Evolutionary conservation across 1,140 invertebrate genomes (phyloP).

Genomic region (Leguminivora glycinivorella): DNA sequence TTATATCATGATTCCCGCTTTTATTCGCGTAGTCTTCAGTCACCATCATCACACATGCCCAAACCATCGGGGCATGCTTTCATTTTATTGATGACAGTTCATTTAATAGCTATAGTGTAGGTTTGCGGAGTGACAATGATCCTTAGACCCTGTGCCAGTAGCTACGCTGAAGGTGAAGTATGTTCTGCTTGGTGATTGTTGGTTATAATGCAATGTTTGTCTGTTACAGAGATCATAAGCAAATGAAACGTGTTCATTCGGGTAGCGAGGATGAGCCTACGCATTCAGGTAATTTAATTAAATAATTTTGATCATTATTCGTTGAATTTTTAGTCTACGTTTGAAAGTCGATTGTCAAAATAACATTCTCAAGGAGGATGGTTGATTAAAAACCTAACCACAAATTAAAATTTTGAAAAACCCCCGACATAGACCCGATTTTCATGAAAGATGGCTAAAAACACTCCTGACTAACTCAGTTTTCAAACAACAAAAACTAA

Average conservation of each 20-base stretch:
- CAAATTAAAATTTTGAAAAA: no score
- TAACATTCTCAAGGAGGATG: no score
- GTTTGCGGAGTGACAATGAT: neutral
- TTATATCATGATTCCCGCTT: slow-evolving; percentile 18
- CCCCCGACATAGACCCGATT: no score
- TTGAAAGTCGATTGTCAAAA: no score
- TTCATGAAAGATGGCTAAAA: no score
- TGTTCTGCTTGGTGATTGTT: slow-evolving; percentile 28
- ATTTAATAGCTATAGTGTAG: slow-evolving; percentile 19
- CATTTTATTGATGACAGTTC: slow-evolving; percentile 25
- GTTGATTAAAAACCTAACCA: no score
- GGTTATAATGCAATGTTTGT: slow-evolving; percentile 24
- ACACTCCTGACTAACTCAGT: no score
- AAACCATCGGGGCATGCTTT: slow-evolving; percentile 20
- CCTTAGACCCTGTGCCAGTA: slow-evolving; percentile 5
- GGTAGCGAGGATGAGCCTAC: slow-evolving; percentile 86
- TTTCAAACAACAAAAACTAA: no score
- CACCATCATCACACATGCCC: slow-evolving; percentile 15
- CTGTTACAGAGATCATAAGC: slow-evolving; percentile 87
- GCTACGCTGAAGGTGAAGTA: neutral
- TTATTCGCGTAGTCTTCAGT: slow-evolving; percentile 22
- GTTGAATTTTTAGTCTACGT: no score
- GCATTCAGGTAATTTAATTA: slow-evolving; percentile 84
- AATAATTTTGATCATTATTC: no score
- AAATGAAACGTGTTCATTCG: slow-evolving; percentile 86